Base-by-base conservation (phyloP, 2,113 vertebrate genomes). In the Puntigrus tetrazona region DNA sequence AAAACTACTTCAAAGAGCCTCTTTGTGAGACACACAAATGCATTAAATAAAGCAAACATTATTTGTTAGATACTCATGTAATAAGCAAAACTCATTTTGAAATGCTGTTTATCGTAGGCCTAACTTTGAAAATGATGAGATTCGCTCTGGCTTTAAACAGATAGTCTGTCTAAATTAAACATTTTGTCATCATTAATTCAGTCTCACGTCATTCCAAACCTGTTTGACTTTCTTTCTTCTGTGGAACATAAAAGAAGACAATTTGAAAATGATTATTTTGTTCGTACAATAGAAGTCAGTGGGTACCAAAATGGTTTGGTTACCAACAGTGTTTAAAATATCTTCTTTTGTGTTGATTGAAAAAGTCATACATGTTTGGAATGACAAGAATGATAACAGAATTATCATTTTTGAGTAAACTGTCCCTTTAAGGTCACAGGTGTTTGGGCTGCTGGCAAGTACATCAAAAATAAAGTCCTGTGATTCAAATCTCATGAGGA, bases 401-500 rank as follows among this genome's bases (percentile, higher is more conserved):
- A 52, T 61, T 61, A 10, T 27, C n/a, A 61, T 61, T 25, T 61
- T 61, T 25, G 18, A 6, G 50, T 22, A 20, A 55, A 55, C 52
- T 9, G n/a, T n/a, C 20, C 20, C 20, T 57, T 57, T 57, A 57
- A 57, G 75, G 5, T 11, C 50, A 25, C 6, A 57, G 75, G 75
- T 78, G 20, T 78, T 77, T 36, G 3, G 29, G 36, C 36, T 38
- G 34, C 36, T 41, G 52, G 31, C 55, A 61, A 59, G 20, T 78
- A n/a, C 1, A 27, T 38, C 22, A 3, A 9, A 78, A 78, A 59
- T 25, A 2, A 38, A 59, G 11, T 34, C 34, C 22, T 41, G n/a
- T 43, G 34, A 61, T 61, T 59, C 55, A 78, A 61, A 78, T 78
- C 55, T 78, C n/a, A 5, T 78, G 38, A 18, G 6, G 55, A 61